Base-by-base conservation (phyloP, 2,888 invertebrate species). In the Sycophila texana region DNA sequence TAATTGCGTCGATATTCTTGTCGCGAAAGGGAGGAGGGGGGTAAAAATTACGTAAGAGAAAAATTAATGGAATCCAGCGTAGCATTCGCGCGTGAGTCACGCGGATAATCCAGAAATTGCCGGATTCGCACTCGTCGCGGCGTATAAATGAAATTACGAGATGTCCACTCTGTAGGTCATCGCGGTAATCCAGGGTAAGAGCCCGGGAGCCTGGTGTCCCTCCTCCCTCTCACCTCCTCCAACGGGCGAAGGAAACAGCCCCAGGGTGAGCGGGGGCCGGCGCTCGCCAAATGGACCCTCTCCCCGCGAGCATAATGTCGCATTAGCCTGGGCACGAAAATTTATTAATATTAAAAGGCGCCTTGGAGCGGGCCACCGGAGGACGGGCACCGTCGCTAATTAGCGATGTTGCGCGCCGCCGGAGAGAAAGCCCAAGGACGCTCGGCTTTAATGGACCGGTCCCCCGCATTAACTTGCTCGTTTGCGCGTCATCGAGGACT, bases 341-440 rank as follows among this genome's bases (percentile, higher is more conserved):
- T 77, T 66, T 77, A 77, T 77, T 77, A 77, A 77, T 77, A 77
- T 77, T 77, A 77, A 77, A 77, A 77, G 65, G 77, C 20, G 74
- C 26, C 5, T 30, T n/a, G 65, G 26, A 22, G 13, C 26, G 30
- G n/a, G 26, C 53, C 53, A 18, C 63, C 47, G 39, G 39, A 39
- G 39, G 18, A n/a, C 2, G 18, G 51, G 47, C 20, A 55, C 20
- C n/a, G 66, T 39, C 63, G 71, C 71, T 77, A 77, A 77, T 77
- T 71, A 77, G 76, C 55, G 60, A 68, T 12, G 22, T 61, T 71
- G 20, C 22, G 47, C 26, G 58, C 47, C 39, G 55, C 20, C 20
- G 22, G 30, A 63, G 63, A 65, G 65, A 49, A 30, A 58, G 58
- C 26, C 57, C 71, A 77, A 71, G 71, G 65, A 77, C 63, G 63